Conservation (phyloP, 2,888 invertebrate genomes). For the Cephus nigrinus region DNA sequence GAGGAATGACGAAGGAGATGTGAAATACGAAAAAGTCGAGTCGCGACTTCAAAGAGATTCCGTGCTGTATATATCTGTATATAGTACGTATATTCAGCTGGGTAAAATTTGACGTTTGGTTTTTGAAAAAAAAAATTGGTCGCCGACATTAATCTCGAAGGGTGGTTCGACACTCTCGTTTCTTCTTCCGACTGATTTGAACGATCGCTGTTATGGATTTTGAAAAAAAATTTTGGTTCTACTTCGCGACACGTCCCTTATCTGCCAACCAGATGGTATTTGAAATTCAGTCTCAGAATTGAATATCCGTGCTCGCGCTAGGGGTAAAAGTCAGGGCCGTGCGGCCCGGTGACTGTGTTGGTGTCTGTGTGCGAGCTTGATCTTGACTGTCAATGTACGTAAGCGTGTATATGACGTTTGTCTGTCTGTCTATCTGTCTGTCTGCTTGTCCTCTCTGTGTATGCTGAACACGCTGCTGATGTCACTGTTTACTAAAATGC, state of each 20-base stretch:
- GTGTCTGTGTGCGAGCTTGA: conserved; percentile 48
- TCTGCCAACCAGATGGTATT: too few relatives aligned
- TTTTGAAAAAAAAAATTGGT: too few relatives aligned
- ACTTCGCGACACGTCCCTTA: neutral
- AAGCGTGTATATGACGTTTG: conserved; percentile 26
- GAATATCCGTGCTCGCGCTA: conserved; percentile 1
- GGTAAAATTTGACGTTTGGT: too few relatives aligned
- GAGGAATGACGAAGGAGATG: too few relatives aligned
- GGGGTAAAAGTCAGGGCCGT: conserved; percentile 9
- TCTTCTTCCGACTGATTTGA: too few relatives aligned
- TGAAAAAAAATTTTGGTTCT: neutral
- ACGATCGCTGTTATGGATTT: neutral
- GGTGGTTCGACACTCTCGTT: too few relatives aligned
- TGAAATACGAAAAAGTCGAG: too few relatives aligned
- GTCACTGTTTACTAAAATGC: conserved; percentile 8
- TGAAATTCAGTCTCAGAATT: neutral
- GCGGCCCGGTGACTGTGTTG: conserved; percentile 22
- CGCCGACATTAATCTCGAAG: too few relatives aligned
- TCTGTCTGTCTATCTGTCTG: conserved; percentile 53
- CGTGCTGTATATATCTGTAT: too few relatives aligned
- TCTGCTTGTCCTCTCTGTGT: conserved; percentile 34
- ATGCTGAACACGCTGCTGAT: conserved; percentile 53
- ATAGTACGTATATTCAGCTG: too few relatives aligned
- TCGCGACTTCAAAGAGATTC: too few relatives aligned
- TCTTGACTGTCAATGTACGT: conserved; percentile 36